Conservation (phyloP, 2,888 invertebrate species). For the Tenthredo mesomela region DNA sequence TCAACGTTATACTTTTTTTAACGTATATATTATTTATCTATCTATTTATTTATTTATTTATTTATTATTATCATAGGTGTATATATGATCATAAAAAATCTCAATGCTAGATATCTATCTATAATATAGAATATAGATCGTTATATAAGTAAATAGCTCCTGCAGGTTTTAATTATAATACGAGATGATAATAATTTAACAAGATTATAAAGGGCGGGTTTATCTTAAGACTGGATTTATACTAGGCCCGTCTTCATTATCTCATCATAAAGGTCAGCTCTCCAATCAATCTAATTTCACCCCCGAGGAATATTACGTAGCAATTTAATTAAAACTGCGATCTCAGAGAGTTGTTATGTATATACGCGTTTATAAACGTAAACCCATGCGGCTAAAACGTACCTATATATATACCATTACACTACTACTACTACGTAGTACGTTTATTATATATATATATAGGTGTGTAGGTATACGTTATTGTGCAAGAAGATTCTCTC, state of each 20-base stretch:
- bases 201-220: constrained; percentile 19
- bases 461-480: background rate
- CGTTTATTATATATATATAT: background rate
- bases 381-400: background rate
- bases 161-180: background rate
- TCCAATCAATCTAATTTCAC: constrained; percentile 31
- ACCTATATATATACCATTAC: background rate
- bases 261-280: constrained; percentile 34
- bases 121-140: background rate
- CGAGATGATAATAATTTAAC: constrained; percentile 21
- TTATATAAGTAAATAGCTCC: too few relatives aligned
- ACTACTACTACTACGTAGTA: too few relatives aligned
- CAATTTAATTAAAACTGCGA: constrained; percentile 22
- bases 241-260: constrained; percentile 21
- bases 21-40: too few relatives aligned
- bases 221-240: constrained; percentile 12
- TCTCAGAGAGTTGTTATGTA: constrained; percentile 4
- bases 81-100: too few relatives aligned
- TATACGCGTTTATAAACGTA: background rate
- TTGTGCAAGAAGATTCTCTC: background rate
- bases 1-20: background rate
- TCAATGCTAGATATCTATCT: too few relatives aligned
- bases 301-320: constrained; percentile 13
- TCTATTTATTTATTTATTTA: background rate
- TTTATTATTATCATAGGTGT: background rate